Evolutionary conservation across 2,113 vertebrate genomes (phyloP).

Genomic region (Panurus biarmicus): DNA sequence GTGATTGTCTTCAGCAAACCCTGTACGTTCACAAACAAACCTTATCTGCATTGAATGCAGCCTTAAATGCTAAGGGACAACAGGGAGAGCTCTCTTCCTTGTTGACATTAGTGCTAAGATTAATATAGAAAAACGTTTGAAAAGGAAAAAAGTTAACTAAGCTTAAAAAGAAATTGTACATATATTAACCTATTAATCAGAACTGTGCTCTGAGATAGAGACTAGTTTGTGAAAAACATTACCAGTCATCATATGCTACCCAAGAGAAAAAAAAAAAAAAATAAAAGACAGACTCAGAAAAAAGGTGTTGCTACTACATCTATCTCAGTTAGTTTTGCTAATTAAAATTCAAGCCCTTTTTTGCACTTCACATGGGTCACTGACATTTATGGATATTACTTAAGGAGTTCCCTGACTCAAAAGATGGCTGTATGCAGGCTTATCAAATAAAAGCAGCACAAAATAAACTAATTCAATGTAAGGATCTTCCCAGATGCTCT

Average conservation of each 20-base stretch:
- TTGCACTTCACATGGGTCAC: not conserved
- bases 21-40: conserved; percentile 51
- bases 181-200: conserved; percentile 32
- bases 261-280: not conserved
- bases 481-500: not conserved
- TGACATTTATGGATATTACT: not conserved
- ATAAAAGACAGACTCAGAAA: not conserved
- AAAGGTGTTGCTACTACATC: not conserved
- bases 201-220: not conserved
- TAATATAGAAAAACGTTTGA: not conserved
- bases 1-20: conserved; percentile 65
- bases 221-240: not conserved
- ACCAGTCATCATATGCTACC: not conserved
- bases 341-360: not conserved
- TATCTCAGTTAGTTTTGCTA: not conserved
- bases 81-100: conserved; percentile 1
- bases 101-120: conserved; percentile 7
- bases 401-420: not conserved
- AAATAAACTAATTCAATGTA: not conserved
- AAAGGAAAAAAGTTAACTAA: conserved; percentile 26
- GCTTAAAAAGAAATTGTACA: conserved; percentile 35
- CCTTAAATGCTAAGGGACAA: conserved; percentile 15
- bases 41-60: conserved; percentile 53
- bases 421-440: not conserved
- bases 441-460: not conserved